Base-by-base conservation (phyloP, 92 coral and sea anemone genomes). In the Paramuricea clavata region DNA sequence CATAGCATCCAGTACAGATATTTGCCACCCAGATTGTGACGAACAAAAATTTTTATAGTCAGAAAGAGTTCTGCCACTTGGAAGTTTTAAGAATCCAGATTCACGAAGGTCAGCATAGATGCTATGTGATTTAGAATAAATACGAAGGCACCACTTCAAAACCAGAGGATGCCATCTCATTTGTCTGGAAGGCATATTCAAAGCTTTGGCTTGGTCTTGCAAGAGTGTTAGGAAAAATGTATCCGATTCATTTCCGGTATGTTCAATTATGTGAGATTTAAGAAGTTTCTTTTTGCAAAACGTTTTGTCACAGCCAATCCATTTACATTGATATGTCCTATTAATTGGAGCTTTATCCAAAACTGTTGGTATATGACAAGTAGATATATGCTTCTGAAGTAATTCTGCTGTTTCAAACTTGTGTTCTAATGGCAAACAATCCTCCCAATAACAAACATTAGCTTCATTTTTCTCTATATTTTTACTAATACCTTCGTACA, bases 21-120 rank as follows among this genome's bases (percentile, higher is more conserved):
- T 39, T 69, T 82, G 64, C 77, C 77, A 64, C 1, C 61, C 59
- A 81, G 74, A 81, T 13, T 80, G 62, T 59, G 89, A 79, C 9
- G 89, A 85, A 71, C 89, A 75, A n/a, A 85, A 85, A 52, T 85
- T 74, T 13, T 54, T 54, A 19, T 54, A 83, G 60, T 83, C 87
- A 26, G 75, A 65, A 28, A 83, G 81, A 70, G 81, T 83, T 36
- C 87, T 71, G 47, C 94, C 89, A 87, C 87, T 91, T 19, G 91
- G 87, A 39, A 91, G 81, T 54, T 83, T 83, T 21, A 82, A 32
- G 13, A 82, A 82, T 3, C 77, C 86, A 65, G 77, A 82, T 26
- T 43, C 86, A 32, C 86, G 72, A 0, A 82, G 72, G 39, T 82
- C 68, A 43, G 72, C 57, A 50, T 82, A 65, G 13, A 82, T 64